Base-by-base conservation (phyloP, 2,888 invertebrate genomes). In the Lepetodrilus schrolli region DNA sequence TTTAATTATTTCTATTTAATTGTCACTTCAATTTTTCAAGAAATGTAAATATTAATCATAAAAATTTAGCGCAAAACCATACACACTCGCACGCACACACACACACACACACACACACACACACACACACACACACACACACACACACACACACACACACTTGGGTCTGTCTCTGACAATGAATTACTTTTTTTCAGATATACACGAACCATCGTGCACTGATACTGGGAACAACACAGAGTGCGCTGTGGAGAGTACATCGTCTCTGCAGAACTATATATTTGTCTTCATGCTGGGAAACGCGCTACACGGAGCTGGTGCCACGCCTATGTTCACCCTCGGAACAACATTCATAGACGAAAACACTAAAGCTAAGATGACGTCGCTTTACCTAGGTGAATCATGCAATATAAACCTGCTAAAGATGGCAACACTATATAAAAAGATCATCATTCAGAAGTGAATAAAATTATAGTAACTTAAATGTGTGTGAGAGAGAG, bases 291-390 rank as follows among this genome's bases (percentile, higher is more conserved):
- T 82, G 73, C 72, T 82, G 7, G 82, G 77, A 7, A 82, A 82
- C 69, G 82, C 82, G 7, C 73, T 82, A 4, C 82, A 82, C 36
- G 82, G 82, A 0, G 80, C 80, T 3, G 82, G 82, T 3, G 79
- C 82, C 13, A 82, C 82, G 20, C 82, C 80, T 0, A 80, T 82
- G 80, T 82, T 78, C 49, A 80, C 80, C 0, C 76, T 82, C 26
- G 82, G 82, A 10, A 82, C 80, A 10, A 79, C 78, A 7, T 82
- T 78, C 21, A 82, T 82, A 23, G 82, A 82, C 51, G 79, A 80
- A 43, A 82, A 82, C 69, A 79, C 79, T 8, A 70, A 73, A 26
- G 79, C 80, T 0, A 79, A 82, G 70, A 75, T 80, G 70, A 82
- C 82, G 4, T 79, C 82, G 47, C 50, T 82, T 21, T 82, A 76